These are phyloP conservation scores for Arbacia lixula DNA, from an alignment of 53 echinoderm and acorn worm genomes.

Conservation along the genomic window DNA sequence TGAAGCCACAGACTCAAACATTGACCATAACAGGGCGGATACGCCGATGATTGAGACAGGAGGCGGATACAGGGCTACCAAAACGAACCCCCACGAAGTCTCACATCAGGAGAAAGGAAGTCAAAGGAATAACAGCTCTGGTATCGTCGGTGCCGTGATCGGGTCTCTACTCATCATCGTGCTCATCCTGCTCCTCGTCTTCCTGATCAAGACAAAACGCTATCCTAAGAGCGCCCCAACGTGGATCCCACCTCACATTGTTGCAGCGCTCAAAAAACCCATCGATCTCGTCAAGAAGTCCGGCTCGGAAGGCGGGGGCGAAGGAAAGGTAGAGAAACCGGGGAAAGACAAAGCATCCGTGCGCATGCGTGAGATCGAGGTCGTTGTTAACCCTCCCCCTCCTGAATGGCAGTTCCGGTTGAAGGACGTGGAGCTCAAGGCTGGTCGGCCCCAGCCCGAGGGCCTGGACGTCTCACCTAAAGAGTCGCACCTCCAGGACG, in stretches of 20 bases:
- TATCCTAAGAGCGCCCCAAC: conserved; percentile 35
- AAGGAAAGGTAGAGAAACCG: not conserved
- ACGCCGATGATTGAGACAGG: conserved; percentile 10
- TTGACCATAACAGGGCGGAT: conserved; percentile 4
- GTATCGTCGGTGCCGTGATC: conserved; percentile 6
- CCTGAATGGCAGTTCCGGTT: conserved; percentile 83
- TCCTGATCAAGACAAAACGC: conserved; percentile 46
- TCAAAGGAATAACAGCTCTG: conserved; percentile 2
- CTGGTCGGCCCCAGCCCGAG: not conserved
- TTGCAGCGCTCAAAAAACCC: conserved; percentile 40
- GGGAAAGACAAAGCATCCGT: conserved; percentile 24
- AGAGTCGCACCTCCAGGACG: conserved; percentile 1
- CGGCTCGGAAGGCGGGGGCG: not conserved
- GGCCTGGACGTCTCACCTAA: not conserved
- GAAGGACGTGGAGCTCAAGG: conserved; percentile 60
- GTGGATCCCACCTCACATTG: conserved; percentile 35
- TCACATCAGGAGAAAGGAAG: not conserved
- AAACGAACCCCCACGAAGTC: conserved; percentile 13
- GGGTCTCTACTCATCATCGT: conserved; percentile 43
- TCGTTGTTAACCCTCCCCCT: conserved; percentile 85
- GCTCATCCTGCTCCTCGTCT: conserved; percentile 14
- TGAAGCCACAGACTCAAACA: conserved; percentile 1
- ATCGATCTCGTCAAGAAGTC: conserved; percentile 38
- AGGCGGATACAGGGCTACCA: conserved; percentile 3
- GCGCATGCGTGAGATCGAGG: conserved; percentile 75